Percentiles rank a stretch among this genome's conserved stretches.
Evolutionary conservation across 2,113 vertebrate species (phyloP).

Genomic region (Sylvia atricapilla): DNA sequence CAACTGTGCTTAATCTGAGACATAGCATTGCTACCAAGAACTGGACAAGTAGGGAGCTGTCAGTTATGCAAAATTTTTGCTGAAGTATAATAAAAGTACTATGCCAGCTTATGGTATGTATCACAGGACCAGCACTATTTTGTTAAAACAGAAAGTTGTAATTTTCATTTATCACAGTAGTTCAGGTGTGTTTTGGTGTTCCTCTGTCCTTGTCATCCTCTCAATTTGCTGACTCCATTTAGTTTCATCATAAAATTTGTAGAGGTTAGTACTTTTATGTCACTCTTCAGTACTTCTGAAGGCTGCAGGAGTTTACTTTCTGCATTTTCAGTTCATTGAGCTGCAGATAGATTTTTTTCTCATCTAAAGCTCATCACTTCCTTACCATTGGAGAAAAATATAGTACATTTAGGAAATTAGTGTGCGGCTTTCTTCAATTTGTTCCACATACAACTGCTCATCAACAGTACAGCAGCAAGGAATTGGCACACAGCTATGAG

Average conservation of each 20-base stretch:
- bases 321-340: conserved; percentile 49
- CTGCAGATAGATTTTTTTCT: conserved; percentile 43
- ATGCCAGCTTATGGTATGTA: not conserved
- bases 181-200: conserved; percentile 1
- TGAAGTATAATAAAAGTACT: not conserved
- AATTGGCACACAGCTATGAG: not conserved
- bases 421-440: conserved; percentile 42
- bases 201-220: not conserved
- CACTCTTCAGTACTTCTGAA: not conserved
- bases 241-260: conserved; percentile 44
- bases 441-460: conserved; percentile 2
- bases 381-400: conserved; percentile 6
- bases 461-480: not conserved
- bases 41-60: not conserved
- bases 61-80: conserved; percentile 18
- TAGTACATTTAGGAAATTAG: conserved; percentile 50
- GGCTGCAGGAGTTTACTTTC: conserved; percentile 29
- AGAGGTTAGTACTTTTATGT: conserved; percentile 13
- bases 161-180: conserved; percentile 17
- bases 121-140: not conserved
- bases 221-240: conserved; percentile 12
- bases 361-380: conserved; percentile 53
- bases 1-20: not conserved
- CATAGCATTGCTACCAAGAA: not conserved
- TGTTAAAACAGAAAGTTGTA: not conserved